phyloP scores from a whole-genome alignment of 30 jellyfish, hydroid and myxozoan genomes.

The Chrysaora quinquecirrha region DNA sequence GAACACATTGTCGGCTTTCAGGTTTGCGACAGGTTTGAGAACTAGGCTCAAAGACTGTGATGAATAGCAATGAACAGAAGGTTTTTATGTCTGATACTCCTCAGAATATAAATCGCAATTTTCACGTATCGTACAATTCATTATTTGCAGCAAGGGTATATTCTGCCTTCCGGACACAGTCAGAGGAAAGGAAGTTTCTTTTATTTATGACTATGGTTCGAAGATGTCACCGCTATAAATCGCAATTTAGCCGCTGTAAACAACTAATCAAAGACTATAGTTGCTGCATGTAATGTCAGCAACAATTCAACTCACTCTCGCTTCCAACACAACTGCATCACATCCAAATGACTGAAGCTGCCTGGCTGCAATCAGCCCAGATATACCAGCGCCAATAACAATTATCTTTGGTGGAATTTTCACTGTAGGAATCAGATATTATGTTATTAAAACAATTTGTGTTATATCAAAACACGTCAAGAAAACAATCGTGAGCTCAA shows the following conservation, averaged over 20 bases:
- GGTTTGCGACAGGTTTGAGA: too few relatives aligned
- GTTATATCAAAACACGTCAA: too few relatives aligned
- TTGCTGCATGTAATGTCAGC: too few relatives aligned
- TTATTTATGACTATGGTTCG: background rate
- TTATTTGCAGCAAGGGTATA: too few relatives aligned
- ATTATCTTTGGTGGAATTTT: constrained; percentile 87
- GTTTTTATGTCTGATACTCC: too few relatives aligned
- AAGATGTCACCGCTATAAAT: background rate
- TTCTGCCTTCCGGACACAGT: too few relatives aligned
- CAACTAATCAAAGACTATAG: background rate
- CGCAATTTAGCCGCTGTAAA: background rate
- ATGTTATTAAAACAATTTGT: background rate
- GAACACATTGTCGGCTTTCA: too few relatives aligned
- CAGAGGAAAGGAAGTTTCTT: background rate
- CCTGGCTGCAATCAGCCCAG: constrained; percentile 96
- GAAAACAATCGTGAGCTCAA: background rate
- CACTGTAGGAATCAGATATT: constrained; percentile 19
- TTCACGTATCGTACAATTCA: too few relatives aligned
- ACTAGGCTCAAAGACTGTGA: too few relatives aligned
- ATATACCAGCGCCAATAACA: constrained; percentile 95
- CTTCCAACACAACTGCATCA: constrained; percentile 92
- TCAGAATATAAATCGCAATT: too few relatives aligned
- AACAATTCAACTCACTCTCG: constrained; percentile 79
- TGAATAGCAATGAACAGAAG: too few relatives aligned
- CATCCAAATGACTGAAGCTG: constrained; percentile 95